Conservation (phyloP, 2,113 vertebrate genomes). For the Orthochromis indermauri region DNA sequence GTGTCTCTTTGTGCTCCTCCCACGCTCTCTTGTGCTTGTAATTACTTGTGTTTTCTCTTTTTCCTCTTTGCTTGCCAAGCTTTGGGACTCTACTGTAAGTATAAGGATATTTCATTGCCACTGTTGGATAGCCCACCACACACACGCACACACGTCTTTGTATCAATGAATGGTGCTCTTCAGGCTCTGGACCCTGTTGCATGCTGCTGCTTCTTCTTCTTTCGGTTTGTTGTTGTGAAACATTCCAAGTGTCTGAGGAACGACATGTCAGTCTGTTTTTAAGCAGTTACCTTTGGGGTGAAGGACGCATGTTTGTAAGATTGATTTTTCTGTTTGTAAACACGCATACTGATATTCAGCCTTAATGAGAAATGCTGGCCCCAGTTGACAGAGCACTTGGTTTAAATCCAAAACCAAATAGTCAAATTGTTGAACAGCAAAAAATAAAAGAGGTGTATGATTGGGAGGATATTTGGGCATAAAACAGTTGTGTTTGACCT, state of each 20-base stretch:
- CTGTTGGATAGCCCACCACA: not conserved
- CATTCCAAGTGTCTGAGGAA: not conserved
- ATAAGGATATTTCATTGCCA: conserved; percentile 38
- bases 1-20: not conserved
- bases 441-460: not conserved
- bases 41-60: conserved; percentile 27
- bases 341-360: not conserved
- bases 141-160: accelerated
- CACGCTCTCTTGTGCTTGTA: not conserved
- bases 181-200: not conserved
- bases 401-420: not conserved
- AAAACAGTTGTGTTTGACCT: not conserved
- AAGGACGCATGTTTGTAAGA: not conserved
- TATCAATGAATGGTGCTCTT: not conserved
- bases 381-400: not conserved
- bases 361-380: not conserved
- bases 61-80: conserved; percentile 69
- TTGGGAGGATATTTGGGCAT: not conserved
- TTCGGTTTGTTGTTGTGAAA: not conserved
- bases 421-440: not conserved
- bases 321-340: not conserved
- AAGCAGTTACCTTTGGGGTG: not conserved
- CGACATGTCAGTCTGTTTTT: not conserved
- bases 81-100: conserved; percentile 93
- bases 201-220: not conserved